Percentiles rank a stretch among this genome's conserved stretches.
phyloP scores from a whole-genome alignment of 2,888 invertebrate genomes.

The Cephus sareptanus region DNA sequence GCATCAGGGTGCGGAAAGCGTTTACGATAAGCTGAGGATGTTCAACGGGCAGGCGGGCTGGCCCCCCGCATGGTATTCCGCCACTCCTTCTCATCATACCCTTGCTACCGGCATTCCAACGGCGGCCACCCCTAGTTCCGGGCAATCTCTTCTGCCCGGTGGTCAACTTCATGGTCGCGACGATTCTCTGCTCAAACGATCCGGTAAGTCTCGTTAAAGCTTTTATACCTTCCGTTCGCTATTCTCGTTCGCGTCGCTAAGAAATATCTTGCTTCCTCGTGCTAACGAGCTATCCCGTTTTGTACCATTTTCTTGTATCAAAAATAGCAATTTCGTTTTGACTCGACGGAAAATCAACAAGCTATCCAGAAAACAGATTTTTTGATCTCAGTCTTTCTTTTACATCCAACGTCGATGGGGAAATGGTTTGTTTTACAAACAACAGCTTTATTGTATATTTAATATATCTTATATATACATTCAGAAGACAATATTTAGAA shows the following conservation, averaged over 20 bases:
- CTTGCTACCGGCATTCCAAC: constrained; percentile 59
- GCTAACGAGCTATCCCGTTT: not conserved
- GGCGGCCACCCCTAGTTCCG: constrained; percentile 58
- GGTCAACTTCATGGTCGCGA: constrained; percentile 69
- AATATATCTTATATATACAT: too few relatives aligned
- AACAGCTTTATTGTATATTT: too few relatives aligned
- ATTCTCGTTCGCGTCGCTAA: not conserved
- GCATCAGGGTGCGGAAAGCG: constrained; percentile 78
- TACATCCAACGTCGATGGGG: too few relatives aligned
- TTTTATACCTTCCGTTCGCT: not conserved
- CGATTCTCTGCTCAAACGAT: constrained; percentile 60
- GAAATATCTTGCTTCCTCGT: not conserved
- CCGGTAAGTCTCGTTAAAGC: constrained; percentile 47
- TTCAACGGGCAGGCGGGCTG: constrained; percentile 89
- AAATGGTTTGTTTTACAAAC: too few relatives aligned
- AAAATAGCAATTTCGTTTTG: too few relatives aligned
- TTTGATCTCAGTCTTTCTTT: too few relatives aligned
- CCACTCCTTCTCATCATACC: constrained; percentile 79
- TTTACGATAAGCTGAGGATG: constrained; percentile 94
- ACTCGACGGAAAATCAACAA: too few relatives aligned
- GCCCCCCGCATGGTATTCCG: constrained; percentile 90
- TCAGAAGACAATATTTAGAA: too few relatives aligned
- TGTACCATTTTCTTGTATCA: too few relatives aligned
- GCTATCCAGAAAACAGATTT: too few relatives aligned
- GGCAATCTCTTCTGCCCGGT: constrained; percentile 63